Evolutionary conservation across 1,140 invertebrate genomes (phyloP).

Genomic region (Lordiphosa clarofinis): DNA sequence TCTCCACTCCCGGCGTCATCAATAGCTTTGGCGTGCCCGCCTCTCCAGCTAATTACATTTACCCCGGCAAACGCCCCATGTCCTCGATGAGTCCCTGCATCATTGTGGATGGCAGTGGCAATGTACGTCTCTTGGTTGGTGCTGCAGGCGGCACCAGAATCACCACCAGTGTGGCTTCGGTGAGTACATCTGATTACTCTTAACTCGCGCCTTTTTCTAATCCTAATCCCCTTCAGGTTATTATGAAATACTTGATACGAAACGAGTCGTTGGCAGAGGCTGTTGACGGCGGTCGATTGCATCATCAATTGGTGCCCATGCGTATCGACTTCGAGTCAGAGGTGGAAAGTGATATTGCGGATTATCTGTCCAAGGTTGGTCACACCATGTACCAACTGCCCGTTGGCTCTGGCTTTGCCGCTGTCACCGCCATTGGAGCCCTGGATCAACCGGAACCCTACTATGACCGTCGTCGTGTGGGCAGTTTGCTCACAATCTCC

Average conservation of each 20-base stretch:
- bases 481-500: conserved; percentile 80
- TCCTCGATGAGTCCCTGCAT: conserved; percentile 96
- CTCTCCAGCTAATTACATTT: conserved; percentile 90
- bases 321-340: conserved; percentile 80
- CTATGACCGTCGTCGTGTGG: conserved; percentile 80
- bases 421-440: conserved; percentile 80
- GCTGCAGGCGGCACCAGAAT: conserved; percentile 96
- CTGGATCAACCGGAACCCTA: conserved; percentile 72
- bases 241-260: conserved; percentile 88
- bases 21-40: conserved; percentile 91
- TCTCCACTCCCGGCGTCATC: conserved; percentile 88
- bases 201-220: too few species aligned
- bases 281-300: conserved; percentile 90
- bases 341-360: conserved; percentile 51
- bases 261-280: conserved; percentile 87
- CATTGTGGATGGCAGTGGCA: conserved; percentile 87
- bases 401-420: conserved; percentile 80
- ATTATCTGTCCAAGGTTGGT: conserved; percentile 66
- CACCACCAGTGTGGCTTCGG: conserved; percentile 86
- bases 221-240: conserved; percentile 80
- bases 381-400: conserved; percentile 77
- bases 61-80: conserved; percentile 91
- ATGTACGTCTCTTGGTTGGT: conserved; percentile 91
- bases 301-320: conserved; percentile 97
- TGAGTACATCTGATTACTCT: conserved; percentile 10